Percentiles rank a stretch among this genome's conserved stretches.
Evolutionary conservation across 2,113 vertebrate genomes (phyloP).

Genomic region (Odobenus rosmarus): DNA sequence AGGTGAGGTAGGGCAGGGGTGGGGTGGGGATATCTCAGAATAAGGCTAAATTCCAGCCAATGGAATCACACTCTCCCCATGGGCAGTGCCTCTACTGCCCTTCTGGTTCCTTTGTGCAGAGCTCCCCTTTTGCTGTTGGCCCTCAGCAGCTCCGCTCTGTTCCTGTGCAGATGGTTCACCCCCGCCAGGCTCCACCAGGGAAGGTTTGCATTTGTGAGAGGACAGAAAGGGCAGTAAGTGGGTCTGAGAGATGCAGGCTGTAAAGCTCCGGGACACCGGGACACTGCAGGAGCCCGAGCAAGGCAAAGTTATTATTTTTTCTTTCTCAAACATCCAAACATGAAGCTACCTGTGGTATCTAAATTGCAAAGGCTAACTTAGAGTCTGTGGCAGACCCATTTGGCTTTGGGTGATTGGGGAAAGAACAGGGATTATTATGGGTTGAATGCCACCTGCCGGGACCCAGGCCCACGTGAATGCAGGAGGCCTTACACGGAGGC

Average conservation of each 20-base stretch:
- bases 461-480: not conserved
- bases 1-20: fast-evolving
- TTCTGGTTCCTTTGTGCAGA: not conserved
- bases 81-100: fast-evolving
- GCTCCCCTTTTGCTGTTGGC: not conserved
- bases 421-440: not conserved
- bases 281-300: not conserved
- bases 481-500: not conserved
- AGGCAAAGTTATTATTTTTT: conserved; percentile 51
- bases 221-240: conserved; percentile 22
- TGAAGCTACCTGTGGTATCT: conserved; percentile 30
- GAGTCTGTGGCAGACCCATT: not conserved
- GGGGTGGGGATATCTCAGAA: not conserved
- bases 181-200: not conserved
- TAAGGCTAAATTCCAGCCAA: not conserved
- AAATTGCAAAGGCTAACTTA: conserved; percentile 38
- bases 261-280: not conserved
- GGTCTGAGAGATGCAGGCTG: not conserved
- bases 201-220: not conserved
- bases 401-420: conserved; percentile 30
- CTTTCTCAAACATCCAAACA: conserved; percentile 40
- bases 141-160: not conserved
- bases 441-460: not conserved
- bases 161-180: not conserved
- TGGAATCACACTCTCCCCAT: not conserved